phyloP scores from a whole-genome alignment of 1,140 invertebrate genomes.

The Portunus trituberculatus region DNA sequence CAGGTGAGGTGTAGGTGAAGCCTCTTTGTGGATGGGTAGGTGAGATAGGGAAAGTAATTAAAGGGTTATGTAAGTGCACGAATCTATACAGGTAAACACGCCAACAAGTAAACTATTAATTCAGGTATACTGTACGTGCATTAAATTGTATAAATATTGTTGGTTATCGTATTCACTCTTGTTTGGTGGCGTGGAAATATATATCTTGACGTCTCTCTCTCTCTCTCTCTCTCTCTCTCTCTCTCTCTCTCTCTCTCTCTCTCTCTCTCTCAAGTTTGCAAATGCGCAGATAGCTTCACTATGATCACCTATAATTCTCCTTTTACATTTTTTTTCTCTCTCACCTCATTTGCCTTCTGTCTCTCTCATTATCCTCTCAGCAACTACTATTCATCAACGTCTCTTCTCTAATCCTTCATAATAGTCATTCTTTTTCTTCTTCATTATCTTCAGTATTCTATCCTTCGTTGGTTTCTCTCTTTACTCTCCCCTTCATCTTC shows the following conservation, averaged over 20 bases:
- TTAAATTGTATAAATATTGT: too few species aligned
- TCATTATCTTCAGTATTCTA: not conserved
- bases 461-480: too few species aligned
- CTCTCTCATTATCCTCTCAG: not conserved
- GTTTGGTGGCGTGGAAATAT: too few species aligned
- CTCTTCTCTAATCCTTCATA: not conserved
- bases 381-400: not conserved
- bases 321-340: not conserved
- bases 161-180: too few species aligned
- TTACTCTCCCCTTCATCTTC: not conserved
- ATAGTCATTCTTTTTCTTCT: not conserved
- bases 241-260: constrained; percentile 11
- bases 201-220: too few species aligned
- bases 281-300: too few species aligned
- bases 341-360: not conserved
- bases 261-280: not conserved
- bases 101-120: not conserved
- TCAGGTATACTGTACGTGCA: too few species aligned
- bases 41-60: not conserved
- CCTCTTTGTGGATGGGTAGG: not conserved
- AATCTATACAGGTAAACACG: not conserved
- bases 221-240: constrained; percentile 4
- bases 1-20: not conserved
- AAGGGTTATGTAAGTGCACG: not conserved
- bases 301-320: too few species aligned